A percentile compares a stretch with the other conserved stretches of the same genome.
phyloP scores from a whole-genome alignment of 23 tunicate genomes.

The Diplosoma virens region DNA sequence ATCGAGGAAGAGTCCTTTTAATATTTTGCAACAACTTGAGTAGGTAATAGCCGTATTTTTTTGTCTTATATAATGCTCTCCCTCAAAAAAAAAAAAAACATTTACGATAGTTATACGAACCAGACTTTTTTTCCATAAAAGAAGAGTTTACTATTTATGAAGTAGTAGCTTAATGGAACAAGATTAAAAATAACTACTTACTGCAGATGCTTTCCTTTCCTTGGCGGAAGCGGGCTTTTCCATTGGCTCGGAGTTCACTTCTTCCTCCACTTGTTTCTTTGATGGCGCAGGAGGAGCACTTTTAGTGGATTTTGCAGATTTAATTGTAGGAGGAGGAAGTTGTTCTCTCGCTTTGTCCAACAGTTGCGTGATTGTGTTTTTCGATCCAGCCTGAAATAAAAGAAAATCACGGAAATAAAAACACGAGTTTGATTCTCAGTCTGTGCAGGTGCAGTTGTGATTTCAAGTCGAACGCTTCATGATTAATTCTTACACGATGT shows the following conservation, averaged over 20 bases:
- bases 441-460: no score
- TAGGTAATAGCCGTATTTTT: no score
- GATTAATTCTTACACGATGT: no score
- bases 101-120: no score
- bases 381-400: constrained; percentile 58
- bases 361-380: constrained; percentile 39
- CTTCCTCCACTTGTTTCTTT: not conserved
- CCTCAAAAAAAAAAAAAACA: no score
- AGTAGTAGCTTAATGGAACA: not conserved
- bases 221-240: not conserved
- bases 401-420: no score
- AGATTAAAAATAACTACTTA: not conserved
- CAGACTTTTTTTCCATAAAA: not conserved
- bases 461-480: no score
- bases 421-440: no score
- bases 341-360: constrained; percentile 77
- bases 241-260: not conserved
- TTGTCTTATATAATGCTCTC: no score
- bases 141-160: not conserved
- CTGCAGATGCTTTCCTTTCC: constrained; percentile 2
- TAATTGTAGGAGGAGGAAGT: constrained; percentile 59
- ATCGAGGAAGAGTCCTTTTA: no score
- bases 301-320: constrained; percentile 19
- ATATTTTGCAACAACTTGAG: no score
- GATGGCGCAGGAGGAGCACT: not conserved